Evolutionary conservation across 2,797 vertebrate genomes (phyloP), one percentile per base, ranked within the genome.

Genomic region (Karalla daura): DNA sequence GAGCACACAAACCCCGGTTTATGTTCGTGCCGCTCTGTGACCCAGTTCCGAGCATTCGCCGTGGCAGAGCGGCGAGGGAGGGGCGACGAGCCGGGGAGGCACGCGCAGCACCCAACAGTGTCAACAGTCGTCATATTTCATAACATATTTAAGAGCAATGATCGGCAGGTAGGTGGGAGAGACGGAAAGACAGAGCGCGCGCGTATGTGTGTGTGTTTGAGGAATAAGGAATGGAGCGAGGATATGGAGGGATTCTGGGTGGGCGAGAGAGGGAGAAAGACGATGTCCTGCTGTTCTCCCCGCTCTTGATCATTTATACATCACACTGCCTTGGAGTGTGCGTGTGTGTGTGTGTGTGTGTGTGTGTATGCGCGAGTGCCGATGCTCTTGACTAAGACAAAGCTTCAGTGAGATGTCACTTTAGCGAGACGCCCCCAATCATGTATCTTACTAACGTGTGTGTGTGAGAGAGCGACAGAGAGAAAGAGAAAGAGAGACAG

Each of bases 241-340:
- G 56, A 68, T 25, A 46, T n/a, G n/a, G 24, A 61, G 60, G 53
- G 45, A 53, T 27, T 59, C 51, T 78, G 75, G 65, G 76, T 81
- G 71, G 68, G 82, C 12, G 33, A 58, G 54, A 70, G 66, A 68
- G 60, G 53, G 63, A 71, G 56, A 66, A 62, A 74, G 67, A 82
- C 44, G 72, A 84, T 83, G 87, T 85, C 86, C 88, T 80, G 81
- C 81, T 79, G 84, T 80, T 89, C 67, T 68, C 54, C 51, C 28
- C 37, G 53, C 84, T 80, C 80, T 88, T 89, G 86, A 91, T 91
- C 84, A 86, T 91, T 92, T 87, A 86, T 85, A 89, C 80, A 91
- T 91, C 86, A 85, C 58, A 80, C 47, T 65, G 50, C 71, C 75
- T 36, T 71, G 51, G 51, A 61, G 49, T 58, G 37, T 49, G 21